Percentiles rank a stretch among this genome's conserved stretches.
Evolutionary conservation across 1,140 invertebrate species (phyloP).

Genomic region (Zaprionus capensis): DNA sequence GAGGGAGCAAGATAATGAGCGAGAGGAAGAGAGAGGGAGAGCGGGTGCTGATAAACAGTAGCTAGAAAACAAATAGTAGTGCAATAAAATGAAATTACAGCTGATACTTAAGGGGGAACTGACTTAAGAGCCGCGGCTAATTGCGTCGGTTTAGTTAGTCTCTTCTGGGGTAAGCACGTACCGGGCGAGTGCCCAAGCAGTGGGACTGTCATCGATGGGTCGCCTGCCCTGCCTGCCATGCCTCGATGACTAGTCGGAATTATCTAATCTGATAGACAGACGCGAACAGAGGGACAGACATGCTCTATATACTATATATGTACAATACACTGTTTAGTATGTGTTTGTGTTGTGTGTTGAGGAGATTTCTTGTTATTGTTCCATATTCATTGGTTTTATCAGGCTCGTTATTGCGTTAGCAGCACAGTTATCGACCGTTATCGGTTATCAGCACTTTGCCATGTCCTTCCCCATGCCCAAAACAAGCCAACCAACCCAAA

Average conservation of each 20-base stretch:
- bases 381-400: constrained; percentile 37
- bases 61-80: constrained; percentile 20
- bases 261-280: constrained; percentile 40
- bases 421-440: constrained; percentile 41
- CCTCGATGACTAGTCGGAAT: constrained; percentile 34
- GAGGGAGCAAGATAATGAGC: background rate
- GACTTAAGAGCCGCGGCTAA: background rate
- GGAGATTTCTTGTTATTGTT: constrained; percentile 31
- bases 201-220: constrained; percentile 25
- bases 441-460: constrained; percentile 47
- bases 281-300: background rate
- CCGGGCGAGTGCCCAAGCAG: constrained; percentile 10
- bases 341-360: constrained; percentile 14
- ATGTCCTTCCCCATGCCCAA: constrained; percentile 31
- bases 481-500: background rate
- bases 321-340: background rate
- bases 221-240: constrained; percentile 1
- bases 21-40: background rate
- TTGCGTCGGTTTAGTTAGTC: constrained; percentile 2
- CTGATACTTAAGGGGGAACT: constrained; percentile 6
- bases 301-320: background rate
- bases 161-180: constrained; percentile 27
- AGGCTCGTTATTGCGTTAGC: constrained; percentile 12
- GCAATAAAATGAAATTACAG: constrained; percentile 13
- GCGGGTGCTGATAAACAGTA: constrained; percentile 9